Base-by-base conservation (phyloP, 2,888 invertebrate species). In the Trichopria drosophilae region DNA sequence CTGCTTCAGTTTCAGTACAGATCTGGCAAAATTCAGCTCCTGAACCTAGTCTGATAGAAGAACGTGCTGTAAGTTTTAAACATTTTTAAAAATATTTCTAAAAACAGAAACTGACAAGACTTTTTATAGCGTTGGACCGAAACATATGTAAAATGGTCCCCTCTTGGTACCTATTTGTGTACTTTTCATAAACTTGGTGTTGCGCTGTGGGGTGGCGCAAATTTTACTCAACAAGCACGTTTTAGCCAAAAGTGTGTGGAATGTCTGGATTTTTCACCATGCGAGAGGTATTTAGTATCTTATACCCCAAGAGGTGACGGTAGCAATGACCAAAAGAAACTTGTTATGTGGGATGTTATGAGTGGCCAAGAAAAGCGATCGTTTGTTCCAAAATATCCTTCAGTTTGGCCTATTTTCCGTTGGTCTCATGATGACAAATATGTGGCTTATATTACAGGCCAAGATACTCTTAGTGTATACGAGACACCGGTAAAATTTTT, bases 351-450 rank as follows among this genome's bases (percentile, higher is more conserved):
- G 96, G 97, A 99, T 76, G 92, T 97, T 55, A 84, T 93, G 58
- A 95, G 96, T 4, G 97, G 95, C 6, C 84, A 85, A 65, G 94
- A 95, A 72, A 96, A 94, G 72, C 86, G 97, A 63, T 87, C 89
- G 3, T 98, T 98, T 76, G 84, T 84, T 46, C 86, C 90, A 0
- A 93, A 93, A 43, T 87, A 87, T 44, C 86, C 87, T 52, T 84
- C 89, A 0, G 84, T 87, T 1, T 92, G 96, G 89, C 96, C 96
- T 0, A 90, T 95, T 60, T 93, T 97, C 82, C 91, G 95, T 66
- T 98, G 98, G 97, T 95, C 93, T 46, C 88, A 89, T 69, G 95
- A 97, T 73, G 97, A 97, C 72, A 88, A 88, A 71, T 98, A 88
- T 78, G 94, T 98, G 67, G 97, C 96, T 0, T 82, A 92, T 52